Conservation (phyloP, 2,888 invertebrate species). For the Sphaerophoria taeniata region DNA sequence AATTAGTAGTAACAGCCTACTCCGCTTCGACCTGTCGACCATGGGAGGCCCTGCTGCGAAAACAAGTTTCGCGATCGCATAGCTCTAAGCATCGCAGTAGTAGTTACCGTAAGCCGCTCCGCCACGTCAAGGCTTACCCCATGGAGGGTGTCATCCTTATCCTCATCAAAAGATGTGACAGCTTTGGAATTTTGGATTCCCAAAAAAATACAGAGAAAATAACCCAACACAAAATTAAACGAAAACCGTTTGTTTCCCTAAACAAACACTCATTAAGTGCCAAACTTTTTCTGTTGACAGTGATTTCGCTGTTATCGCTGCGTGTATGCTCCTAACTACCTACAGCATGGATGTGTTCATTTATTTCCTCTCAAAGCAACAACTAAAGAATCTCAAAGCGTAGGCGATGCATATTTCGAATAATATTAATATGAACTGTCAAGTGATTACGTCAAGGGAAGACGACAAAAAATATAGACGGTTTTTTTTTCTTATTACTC, state of each 20-base stretch:
- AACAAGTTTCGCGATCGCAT: too few species aligned
- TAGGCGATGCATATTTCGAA: constrained; percentile 52
- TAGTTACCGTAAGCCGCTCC: too few species aligned
- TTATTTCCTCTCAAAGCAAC: constrained; percentile 53
- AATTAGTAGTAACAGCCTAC: too few species aligned
- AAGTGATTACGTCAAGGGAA: constrained; percentile 61
- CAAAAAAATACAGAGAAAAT: constrained; percentile 23
- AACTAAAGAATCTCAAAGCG: background rate
- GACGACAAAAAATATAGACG: constrained; percentile 36
- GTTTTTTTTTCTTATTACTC: too few species aligned
- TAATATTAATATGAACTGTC: constrained; percentile 69
- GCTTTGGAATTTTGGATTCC: constrained; percentile 52
- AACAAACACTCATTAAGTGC: constrained; percentile 65
- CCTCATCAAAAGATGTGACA: constrained; percentile 45
- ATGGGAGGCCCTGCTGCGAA: too few species aligned
- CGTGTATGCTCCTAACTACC: background rate
- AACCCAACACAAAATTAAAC: constrained; percentile 9
- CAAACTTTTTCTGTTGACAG: constrained; percentile 69
- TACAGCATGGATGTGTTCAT: constrained; percentile 50
- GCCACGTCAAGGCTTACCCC: too few species aligned
- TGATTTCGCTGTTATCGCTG: constrained; percentile 61
- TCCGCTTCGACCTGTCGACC: too few species aligned
- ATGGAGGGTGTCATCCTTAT: too few species aligned
- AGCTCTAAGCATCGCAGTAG: too few species aligned
- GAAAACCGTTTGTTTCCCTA: constrained; percentile 50